Evolutionary conservation across 2,888 invertebrate species (phyloP), one percentile per base, ranked within the genome.

Genomic region (Leptinotarsa rubiginosa): DNA sequence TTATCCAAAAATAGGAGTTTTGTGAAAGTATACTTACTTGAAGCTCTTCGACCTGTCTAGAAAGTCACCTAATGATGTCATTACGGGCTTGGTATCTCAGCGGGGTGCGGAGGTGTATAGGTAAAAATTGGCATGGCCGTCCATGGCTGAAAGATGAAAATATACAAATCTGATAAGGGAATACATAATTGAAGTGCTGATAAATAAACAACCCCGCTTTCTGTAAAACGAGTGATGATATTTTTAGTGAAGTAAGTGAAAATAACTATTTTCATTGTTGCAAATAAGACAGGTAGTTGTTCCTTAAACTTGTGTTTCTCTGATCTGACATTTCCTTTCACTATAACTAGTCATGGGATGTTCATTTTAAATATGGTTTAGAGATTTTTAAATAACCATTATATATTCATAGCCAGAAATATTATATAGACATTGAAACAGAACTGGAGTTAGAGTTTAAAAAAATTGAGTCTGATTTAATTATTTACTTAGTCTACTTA

Each of bases 91-190:
- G 77, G 75, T 78, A 54, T 68, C 68, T 73, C 50, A 68, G 70
- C 76, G 82, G 83, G 82, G 81, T 79, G 79, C 82, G 86, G 81
- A 79, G 62, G 81, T 56, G 56, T 81, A 81, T 80, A 81, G 82
- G 83, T 83, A 84, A 87, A 85, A 86, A 87, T 85, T 87, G 85
- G 87, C 87, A 87, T 87, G 87, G 87, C 86, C 83, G 86, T 85
- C 83, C 78, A 78, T 83, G 72, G 70, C 73, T 76, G 74, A 67
- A 76, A 72, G 74, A 79, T 78, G 80, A 81, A 83, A 79, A 82
- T 83, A 81, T 79, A 81, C 79, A 85, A 84, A 81, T 81, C 79
- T 79, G 79, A 81, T 78, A 81, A 82, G 79, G 78, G 77, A 76
- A 77, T 75, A 77, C 70, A 70, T 75, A 74, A 73, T 74, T 74